Percentiles rank a stretch among this genome's conserved stretches.
Evolutionary conservation across 2,113 vertebrate genomes (phyloP).

Genomic region (Takifugu bimaculatus): DNA sequence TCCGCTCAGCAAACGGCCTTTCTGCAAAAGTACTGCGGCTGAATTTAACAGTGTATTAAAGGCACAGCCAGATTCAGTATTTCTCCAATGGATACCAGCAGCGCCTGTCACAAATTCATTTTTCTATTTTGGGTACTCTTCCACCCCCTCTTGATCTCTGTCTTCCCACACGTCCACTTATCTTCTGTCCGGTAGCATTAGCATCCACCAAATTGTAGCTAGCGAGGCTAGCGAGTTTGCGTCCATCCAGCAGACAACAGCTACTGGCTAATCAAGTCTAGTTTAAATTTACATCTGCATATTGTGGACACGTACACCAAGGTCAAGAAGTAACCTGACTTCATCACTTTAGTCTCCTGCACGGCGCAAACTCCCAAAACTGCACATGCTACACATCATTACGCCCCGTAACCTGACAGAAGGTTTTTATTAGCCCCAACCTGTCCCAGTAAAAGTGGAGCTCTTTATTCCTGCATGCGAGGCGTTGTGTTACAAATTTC

Average conservation of each 20-base stretch:
- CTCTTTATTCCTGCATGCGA: not conserved
- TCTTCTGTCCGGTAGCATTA: too few species aligned
- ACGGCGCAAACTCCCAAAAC: not conserved
- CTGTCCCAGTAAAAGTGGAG: not conserved
- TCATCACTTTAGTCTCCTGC: not conserved
- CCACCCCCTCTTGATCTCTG: too few species aligned
- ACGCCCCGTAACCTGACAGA: not conserved
- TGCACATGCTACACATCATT: not conserved
- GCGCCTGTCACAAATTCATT: not conserved
- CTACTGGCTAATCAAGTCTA: too few species aligned
- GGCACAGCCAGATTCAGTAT: not conserved
- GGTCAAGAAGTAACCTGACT: too few species aligned
- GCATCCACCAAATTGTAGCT: too few species aligned
- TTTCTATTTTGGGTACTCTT: not conserved
- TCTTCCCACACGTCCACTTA: too few species aligned
- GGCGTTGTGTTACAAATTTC: not conserved
- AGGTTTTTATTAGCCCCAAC: not conserved
- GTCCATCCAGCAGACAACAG: too few species aligned
- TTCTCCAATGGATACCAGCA: not conserved
- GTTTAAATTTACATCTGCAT: too few species aligned
- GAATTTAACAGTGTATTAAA: not conserved
- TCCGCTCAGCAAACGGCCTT: slow-evolving; percentile 1
- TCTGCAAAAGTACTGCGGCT: not conserved
- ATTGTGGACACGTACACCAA: too few species aligned
- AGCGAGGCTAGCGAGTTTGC: too few species aligned